Conservation (phyloP, 2,113 vertebrate genomes). For the Emydura subglobosa region DNA sequence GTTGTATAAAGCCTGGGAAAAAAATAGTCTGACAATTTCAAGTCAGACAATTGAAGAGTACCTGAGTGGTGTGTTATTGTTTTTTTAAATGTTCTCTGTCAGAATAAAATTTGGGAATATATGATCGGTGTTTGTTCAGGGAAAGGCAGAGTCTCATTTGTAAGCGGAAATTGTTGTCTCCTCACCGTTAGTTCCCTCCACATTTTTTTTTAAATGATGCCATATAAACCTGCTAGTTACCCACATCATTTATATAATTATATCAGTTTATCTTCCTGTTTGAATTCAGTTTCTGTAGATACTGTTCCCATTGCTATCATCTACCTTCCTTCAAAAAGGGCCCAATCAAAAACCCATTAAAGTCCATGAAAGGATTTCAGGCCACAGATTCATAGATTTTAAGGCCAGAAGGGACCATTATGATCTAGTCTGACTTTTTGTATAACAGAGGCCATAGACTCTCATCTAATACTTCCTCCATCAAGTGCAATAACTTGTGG, state of each 20-base stretch:
- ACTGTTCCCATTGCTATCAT: not conserved
- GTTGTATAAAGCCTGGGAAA: not conserved
- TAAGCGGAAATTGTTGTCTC: not conserved
- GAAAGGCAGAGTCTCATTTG: not conserved
- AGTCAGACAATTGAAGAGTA: not conserved
- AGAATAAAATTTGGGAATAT: rapidly evolving
- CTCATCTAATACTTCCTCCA: not conserved
- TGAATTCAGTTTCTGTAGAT: not conserved
- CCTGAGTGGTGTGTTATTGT: not conserved
- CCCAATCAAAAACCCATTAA: not conserved
- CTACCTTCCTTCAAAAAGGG: not conserved
- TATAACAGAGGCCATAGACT: not conserved
- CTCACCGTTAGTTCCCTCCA: not conserved
- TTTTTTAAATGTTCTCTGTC: not conserved
- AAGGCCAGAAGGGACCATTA: not conserved
- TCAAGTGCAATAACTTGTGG: not conserved
- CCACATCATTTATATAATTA: not conserved
- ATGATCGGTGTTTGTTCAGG: not conserved
- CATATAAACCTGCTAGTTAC: not conserved
- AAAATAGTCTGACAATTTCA: not conserved
- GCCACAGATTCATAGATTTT: not conserved
- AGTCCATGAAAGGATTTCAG: not conserved
- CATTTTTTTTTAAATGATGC: not conserved
- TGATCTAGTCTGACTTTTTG: not conserved
- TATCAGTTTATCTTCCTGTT: not conserved